phyloP scores from a whole-genome alignment of 1,140 invertebrate genomes.

The Mactra quadrangularis region DNA sequence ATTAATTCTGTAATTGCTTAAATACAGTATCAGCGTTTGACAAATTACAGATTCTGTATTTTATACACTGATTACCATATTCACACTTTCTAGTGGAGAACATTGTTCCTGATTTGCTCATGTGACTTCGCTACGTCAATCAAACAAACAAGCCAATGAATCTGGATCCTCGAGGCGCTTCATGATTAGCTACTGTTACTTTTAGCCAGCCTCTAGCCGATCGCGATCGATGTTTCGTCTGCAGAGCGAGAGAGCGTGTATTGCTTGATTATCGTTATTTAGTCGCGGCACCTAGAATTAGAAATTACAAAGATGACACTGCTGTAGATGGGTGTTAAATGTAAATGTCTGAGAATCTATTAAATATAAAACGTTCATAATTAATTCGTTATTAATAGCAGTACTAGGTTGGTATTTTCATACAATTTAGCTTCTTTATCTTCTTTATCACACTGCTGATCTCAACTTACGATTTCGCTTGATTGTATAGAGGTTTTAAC shows the following conservation, averaged over 20 bases:
- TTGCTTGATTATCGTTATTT: no score
- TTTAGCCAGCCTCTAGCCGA: conserved; percentile 58
- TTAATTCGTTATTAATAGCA: no score
- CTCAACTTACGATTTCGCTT: no score
- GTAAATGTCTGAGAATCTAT: no score
- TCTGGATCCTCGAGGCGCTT: conserved; percentile 56
- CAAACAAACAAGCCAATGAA: conserved; percentile 62
- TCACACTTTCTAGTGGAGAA: conserved; percentile 35
- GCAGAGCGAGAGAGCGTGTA: background rate
- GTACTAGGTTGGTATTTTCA: no score
- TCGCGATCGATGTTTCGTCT: conserved; percentile 40
- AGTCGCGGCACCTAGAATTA: no score
- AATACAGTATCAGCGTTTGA: conserved; percentile 51
- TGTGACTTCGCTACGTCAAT: conserved; percentile 41
- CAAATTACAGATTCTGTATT: conserved; percentile 44
- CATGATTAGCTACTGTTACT: conserved; percentile 58
- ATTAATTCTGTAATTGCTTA: conserved; percentile 50
- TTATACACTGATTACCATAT: conserved; percentile 22
- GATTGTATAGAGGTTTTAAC: no score
- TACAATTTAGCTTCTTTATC: no score
- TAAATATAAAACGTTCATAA: no score
- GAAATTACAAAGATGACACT: no score
- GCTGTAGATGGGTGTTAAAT: no score
- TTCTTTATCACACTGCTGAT: no score
- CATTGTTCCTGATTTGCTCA: conserved; percentile 57